Evolutionary conservation across 1,140 invertebrate species (phyloP).

Genomic region (Dolichoris vasculosae): DNA sequence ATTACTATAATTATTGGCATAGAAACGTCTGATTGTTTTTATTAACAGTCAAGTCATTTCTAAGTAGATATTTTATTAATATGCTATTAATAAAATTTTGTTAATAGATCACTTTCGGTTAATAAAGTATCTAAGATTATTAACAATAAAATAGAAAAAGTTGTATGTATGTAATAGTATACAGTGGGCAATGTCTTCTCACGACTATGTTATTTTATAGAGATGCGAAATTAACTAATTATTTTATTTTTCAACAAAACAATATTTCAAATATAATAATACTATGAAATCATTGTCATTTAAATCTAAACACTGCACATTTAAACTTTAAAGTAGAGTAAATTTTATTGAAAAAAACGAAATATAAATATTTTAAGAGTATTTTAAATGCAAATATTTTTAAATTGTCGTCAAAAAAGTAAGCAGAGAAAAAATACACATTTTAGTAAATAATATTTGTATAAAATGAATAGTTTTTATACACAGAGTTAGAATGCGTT

Average conservation of each 20-base stretch:
- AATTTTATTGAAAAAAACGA: background rate
- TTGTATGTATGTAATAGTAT: no score
- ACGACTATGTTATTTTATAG: background rate
- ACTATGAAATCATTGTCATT: background rate
- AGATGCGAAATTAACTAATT: background rate
- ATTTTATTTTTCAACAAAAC: background rate
- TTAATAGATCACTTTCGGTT: no score
- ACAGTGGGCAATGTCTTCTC: background rate
- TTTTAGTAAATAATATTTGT: conserved; percentile 8
- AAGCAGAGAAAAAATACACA: background rate
- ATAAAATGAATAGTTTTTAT: background rate
- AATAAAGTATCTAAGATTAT: no score
- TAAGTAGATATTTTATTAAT: no score
- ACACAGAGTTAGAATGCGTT: background rate
- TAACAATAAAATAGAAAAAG: no score
- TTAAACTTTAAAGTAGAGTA: background rate
- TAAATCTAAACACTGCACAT: background rate
- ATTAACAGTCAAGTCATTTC: background rate
- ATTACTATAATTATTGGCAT: background rate
- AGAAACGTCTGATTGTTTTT: background rate
- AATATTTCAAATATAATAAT: background rate
- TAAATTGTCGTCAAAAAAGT: background rate
- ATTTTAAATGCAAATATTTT: background rate
- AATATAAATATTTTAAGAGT: background rate
- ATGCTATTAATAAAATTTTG: no score